phyloP scores from a whole-genome alignment of 1,140 invertebrate species.

The Solen grandis region DNA sequence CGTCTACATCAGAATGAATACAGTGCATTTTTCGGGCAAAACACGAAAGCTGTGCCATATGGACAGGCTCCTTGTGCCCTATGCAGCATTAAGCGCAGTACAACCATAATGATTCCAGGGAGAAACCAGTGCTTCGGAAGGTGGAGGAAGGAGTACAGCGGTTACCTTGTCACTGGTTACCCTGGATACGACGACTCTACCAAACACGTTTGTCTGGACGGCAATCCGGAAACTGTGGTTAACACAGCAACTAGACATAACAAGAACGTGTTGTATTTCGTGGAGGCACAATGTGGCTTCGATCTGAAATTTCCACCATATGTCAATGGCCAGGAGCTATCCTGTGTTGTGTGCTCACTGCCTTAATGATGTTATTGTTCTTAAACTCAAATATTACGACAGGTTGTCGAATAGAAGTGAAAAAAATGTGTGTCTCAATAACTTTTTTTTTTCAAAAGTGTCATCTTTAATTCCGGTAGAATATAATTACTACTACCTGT shows the following conservation, averaged over 20 bases:
- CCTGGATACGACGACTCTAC: neutral
- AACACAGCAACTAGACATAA: constrained; percentile 17
- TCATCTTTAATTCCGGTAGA: too few species aligned
- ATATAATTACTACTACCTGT: too few species aligned
- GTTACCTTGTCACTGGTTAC: too few species aligned
- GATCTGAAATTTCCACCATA: constrained; percentile 62
- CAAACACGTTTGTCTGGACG: constrained; percentile 51
- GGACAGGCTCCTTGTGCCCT: too few species aligned
- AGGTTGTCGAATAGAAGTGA: too few species aligned
- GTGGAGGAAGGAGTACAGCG: constrained; percentile 55
- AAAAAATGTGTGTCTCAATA: too few species aligned
- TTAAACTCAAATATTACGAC: too few species aligned
- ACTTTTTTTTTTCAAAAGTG: too few species aligned
- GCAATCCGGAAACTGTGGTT: constrained; percentile 43
- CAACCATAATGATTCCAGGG: constrained; percentile 50
- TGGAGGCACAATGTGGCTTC: constrained; percentile 46
- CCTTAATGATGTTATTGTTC: too few species aligned
- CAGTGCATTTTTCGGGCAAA: neutral
- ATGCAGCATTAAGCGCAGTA: constrained; percentile 36
- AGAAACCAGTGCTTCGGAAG: constrained; percentile 45
- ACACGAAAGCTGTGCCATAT: neutral
- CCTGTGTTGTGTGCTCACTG: constrained; percentile 66
- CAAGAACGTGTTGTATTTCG: constrained; percentile 57
- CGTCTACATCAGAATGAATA: neutral
- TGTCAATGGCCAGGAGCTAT: constrained; percentile 50